phyloP scores from a whole-genome alignment of 2,113 vertebrate species.

The Hippopotamus amphibius region DNA sequence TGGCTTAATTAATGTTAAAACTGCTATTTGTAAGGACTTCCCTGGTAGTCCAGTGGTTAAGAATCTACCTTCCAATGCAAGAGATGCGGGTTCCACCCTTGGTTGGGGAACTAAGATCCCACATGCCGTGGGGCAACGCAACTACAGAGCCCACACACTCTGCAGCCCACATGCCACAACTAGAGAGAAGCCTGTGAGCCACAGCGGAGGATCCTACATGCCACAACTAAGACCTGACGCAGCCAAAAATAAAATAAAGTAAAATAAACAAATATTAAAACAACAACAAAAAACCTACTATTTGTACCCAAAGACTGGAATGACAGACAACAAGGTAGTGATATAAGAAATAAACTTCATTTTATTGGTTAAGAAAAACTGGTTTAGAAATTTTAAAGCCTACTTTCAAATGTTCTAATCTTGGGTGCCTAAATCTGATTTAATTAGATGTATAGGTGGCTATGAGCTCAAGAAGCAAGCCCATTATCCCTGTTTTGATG shows the following conservation, averaged over 20 bases:
- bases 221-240: no score
- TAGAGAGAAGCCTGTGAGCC: no score
- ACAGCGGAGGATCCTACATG: no score
- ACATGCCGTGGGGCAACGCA: no score
- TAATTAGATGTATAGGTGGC: conserved; percentile 16
- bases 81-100: no score
- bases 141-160: no score
- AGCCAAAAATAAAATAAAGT: no score
- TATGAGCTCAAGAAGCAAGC: conserved; percentile 7
- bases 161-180: no score
- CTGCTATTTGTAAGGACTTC: not conserved
- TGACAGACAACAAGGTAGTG: not conserved
- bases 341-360: conserved; percentile 17
- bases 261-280: no score
- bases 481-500: not conserved
- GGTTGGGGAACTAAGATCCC: no score
- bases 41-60: no score
- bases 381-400: conserved; percentile 45
- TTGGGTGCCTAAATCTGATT: conserved; percentile 20
- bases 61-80: no score
- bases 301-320: not conserved
- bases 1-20: conserved; percentile 46
- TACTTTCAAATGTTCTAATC: conserved; percentile 58
- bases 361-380: not conserved
- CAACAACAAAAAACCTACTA: not conserved